Evolutionary conservation across 2,113 vertebrate genomes (phyloP).

Genomic region (Toxostoma redivivum): DNA sequence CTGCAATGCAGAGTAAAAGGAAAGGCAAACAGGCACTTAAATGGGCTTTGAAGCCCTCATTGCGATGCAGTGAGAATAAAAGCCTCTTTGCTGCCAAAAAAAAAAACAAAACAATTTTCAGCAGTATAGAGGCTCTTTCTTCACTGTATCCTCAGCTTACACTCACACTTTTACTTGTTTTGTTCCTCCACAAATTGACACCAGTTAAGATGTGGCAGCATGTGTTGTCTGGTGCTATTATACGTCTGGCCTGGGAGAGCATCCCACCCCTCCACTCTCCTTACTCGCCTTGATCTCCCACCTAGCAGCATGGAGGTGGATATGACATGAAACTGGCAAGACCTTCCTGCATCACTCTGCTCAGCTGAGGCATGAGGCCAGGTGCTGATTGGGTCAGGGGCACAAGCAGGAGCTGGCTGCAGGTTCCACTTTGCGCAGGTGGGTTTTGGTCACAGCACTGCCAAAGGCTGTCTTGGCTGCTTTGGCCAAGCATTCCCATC

Average conservation of each 20-base stretch:
- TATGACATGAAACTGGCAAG: accelerated
- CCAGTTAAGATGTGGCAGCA: background rate
- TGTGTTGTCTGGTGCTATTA: accelerated
- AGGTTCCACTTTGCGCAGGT: background rate
- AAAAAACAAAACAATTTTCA: background rate
- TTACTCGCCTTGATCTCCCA: accelerated
- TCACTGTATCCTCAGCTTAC: background rate
- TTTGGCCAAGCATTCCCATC: background rate
- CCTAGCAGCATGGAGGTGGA: background rate
- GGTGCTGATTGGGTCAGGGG: accelerated
- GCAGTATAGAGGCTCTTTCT: background rate
- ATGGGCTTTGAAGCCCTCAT: conserved; percentile 17
- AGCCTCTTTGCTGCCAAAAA: background rate
- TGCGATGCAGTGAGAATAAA: background rate
- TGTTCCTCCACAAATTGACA: background rate
- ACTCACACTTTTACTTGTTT: background rate
- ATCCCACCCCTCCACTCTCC: background rate
- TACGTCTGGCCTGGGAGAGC: background rate
- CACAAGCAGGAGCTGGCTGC: accelerated
- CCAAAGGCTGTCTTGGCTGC: accelerated
- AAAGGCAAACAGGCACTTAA: conserved; percentile 35
- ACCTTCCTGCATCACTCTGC: background rate
- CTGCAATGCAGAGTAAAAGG: conserved; percentile 44
- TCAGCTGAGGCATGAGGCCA: accelerated
- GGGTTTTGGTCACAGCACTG: background rate